Base-by-base conservation (phyloP, 2,113 vertebrate genomes). In the Oryzias celebensis region DNA sequence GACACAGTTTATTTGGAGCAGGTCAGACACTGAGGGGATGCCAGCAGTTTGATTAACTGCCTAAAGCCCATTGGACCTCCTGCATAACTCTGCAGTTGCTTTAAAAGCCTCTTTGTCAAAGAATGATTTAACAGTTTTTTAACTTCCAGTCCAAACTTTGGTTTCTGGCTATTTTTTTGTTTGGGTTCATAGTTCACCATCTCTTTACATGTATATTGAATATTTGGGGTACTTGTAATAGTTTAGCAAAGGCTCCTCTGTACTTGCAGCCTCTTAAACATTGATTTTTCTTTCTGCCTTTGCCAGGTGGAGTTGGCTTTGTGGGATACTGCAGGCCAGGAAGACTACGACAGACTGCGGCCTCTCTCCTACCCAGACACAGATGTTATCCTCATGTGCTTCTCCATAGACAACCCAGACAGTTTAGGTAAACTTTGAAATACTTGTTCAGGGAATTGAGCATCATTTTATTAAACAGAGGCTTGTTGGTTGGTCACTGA, bases 341-440 rank as follows among this genome's bases (percentile, higher is more conserved):
- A 98, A 80, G 97, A 99, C 89, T 99, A 99, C 0, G 97, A 99
- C 79, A 78, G 97, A 42, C 88, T 98, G 85, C 89, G 96, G 72
- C 97, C 97, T 7, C 95, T 99, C 69, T 98, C 96, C 0, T 99
- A 99, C 84, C 97, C 96, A 0, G 97, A 98, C 91, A 99, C 97
- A 0, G 96, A 99, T 0, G 96, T 98, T 41, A 99, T 99, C 84
- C 95, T 99, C 76, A 98, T 99, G 96, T 99, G 96, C 81, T 99
- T 99, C 69, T 99, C 97, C 57, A 95, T 99, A n/a, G 96, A 99
- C 82, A 99, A 96, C 85, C 97, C 96, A 0, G 96, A 98, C 59
- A 98, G 96, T 88, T 94, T 99, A 44, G 97, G 97, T 98, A 90
- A 82, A 69, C 57, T 82, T 12, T 3, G 5, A 22, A 20, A 18